Evolutionary conservation across 2,888 invertebrate species (phyloP).

Genomic region (Acanthosoma haemorrhoidale): DNA sequence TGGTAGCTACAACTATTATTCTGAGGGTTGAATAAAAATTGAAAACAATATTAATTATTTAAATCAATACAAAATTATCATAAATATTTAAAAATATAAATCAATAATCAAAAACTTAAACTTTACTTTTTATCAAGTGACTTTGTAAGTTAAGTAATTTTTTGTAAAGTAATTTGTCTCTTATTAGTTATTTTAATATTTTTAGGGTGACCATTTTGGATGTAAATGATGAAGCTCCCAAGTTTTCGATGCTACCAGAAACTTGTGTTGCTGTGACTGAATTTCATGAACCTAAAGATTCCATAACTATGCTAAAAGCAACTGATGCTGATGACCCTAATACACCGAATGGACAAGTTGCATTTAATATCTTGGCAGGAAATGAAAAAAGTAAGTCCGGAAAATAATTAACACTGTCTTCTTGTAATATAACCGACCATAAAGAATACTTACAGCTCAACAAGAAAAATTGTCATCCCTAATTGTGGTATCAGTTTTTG

Average conservation of each 20-base stretch:
- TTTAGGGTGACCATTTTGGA: constrained; percentile 70
- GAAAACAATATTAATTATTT: background rate
- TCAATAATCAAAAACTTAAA: too few relatives aligned
- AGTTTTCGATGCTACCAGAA: constrained; percentile 58
- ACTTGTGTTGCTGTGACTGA: constrained; percentile 77
- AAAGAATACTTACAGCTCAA: too few relatives aligned
- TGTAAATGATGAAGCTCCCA: constrained; percentile 80
- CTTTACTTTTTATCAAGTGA: background rate
- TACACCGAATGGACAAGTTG: constrained; percentile 72
- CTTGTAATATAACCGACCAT: too few relatives aligned
- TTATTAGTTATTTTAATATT: background rate
- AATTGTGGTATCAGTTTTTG: too few relatives aligned
- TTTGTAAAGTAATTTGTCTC: too few relatives aligned
- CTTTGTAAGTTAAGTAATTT: too few relatives aligned
- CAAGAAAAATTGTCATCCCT: too few relatives aligned
- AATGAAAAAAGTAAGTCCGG: constrained; percentile 64
- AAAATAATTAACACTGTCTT: too few relatives aligned
- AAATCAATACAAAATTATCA: too few relatives aligned
- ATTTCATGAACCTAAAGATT: constrained; percentile 77
- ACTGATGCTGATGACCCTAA: constrained; percentile 77
- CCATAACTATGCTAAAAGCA: constrained; percentile 68
- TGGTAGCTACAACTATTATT: too few relatives aligned
- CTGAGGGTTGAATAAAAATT: too few relatives aligned
- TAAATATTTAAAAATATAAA: too few relatives aligned
- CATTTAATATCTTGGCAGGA: constrained; percentile 64